Evolutionary conservation across 2,888 invertebrate species (phyloP).

Genomic region (Drosophila melanosoma): DNA sequence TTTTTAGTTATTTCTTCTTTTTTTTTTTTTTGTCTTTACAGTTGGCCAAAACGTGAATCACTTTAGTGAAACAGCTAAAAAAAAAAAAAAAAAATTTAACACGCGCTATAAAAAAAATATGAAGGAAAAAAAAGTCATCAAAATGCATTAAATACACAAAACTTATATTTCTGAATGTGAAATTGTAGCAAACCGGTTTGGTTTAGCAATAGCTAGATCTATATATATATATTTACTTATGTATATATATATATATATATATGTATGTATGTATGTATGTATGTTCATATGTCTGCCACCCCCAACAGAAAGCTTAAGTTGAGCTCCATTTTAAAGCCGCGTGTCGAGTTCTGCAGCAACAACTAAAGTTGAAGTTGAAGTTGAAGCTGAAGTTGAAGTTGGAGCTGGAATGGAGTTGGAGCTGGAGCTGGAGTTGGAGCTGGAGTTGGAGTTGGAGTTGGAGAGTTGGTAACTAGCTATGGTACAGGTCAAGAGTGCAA

Average conservation of each 20-base stretch:
- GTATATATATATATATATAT: neutral
- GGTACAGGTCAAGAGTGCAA: slow-evolving; percentile 50
- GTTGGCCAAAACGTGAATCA: slow-evolving; percentile 20
- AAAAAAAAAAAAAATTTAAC: neutral
- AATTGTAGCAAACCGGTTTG: slow-evolving; percentile 38
- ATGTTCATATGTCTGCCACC: neutral
- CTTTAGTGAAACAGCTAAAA: slow-evolving; percentile 1
- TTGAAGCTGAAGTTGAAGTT: neutral
- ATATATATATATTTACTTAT: neutral
- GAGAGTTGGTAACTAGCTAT: slow-evolving; percentile 10
- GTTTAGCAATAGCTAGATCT: neutral
- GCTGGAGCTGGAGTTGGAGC: slow-evolving; percentile 5
- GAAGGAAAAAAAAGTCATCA: slow-evolving; percentile 27
- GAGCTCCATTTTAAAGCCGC: neutral
- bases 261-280: neutral
- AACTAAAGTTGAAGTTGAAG: slow-evolving; percentile 5
- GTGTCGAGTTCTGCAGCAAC: neutral
- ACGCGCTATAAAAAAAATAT: slow-evolving; percentile 20
- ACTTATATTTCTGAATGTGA: neutral
- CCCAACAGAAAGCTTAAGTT: neutral
- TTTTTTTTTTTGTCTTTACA: neutral
- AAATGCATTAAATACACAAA: slow-evolving; percentile 33
- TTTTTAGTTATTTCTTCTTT: neutral
- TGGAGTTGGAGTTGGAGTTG: slow-evolving; percentile 10
- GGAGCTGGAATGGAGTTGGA: slow-evolving; percentile 8